Evolutionary conservation across 37 sponge, comb jelly and placozoan genomes (phyloP).

Genomic region (Diacarnus erythraeanus): DNA sequence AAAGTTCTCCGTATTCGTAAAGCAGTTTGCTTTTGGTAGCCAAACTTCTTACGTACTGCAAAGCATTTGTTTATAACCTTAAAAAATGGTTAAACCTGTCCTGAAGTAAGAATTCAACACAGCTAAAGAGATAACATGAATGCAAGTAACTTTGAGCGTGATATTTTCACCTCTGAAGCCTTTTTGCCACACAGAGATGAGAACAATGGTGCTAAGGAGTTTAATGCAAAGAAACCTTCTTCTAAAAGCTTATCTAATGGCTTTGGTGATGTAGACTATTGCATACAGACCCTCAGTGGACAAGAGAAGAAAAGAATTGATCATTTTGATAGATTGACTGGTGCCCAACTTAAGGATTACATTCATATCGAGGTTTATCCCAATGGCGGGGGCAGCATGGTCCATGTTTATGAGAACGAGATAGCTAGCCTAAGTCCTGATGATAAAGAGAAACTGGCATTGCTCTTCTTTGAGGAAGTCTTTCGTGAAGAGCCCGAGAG

Average conservation of each 20-base stretch:
- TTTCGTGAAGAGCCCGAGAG: slow-evolving; percentile 58
- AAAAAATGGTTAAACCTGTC: no score
- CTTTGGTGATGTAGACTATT: neutral
- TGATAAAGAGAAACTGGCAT: slow-evolving; percentile 17
- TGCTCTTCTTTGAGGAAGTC: slow-evolving; percentile 58
- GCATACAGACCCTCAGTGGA: neutral
- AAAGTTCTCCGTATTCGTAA: no score
- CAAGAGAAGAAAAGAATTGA: neutral
- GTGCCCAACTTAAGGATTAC: neutral
- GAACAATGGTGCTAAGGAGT: neutral
- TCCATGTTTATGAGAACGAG: slow-evolving; percentile 70
- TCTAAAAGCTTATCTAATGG: neutral
- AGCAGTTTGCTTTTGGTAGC: no score
- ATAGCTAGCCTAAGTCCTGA: slow-evolving; percentile 12
- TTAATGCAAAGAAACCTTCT: neutral
- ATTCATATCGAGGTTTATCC: slow-evolving; percentile 60
- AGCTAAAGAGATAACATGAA: no score
- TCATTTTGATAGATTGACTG: neutral
- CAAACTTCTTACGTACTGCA: no score
- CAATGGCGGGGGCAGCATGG: slow-evolving; percentile 74
- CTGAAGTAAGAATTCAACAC: no score
- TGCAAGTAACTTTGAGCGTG: no score
- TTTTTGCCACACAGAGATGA: neutral
- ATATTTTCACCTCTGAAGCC: neutral
- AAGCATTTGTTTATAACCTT: no score